Evolutionary conservation across 2,888 invertebrate species (phyloP).

Genomic region (Autographa gamma): DNA sequence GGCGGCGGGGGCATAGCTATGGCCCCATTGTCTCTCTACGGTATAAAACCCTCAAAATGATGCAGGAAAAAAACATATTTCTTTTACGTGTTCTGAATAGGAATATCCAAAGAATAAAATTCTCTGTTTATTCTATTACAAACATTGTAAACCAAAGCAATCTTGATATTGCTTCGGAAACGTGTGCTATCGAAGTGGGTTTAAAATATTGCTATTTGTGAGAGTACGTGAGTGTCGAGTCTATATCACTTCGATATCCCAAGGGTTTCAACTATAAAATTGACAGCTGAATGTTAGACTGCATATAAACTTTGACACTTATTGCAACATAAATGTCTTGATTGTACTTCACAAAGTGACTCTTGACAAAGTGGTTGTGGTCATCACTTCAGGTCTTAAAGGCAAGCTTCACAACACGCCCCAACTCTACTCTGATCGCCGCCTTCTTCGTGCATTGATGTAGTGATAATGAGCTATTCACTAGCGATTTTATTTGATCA

Average conservation of each 20-base stretch:
- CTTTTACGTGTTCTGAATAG: too few relatives aligned
- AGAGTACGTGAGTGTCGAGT: neutral
- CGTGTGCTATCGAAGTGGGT: neutral
- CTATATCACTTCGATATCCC: neutral
- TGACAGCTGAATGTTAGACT: neutral
- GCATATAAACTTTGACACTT: neutral
- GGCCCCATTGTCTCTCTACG: too few relatives aligned
- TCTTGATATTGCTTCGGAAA: conserved; percentile 1
- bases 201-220: conserved; percentile 5
- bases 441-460: too few relatives aligned
- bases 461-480: too few relatives aligned
- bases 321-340: neutral
- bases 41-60: too few relatives aligned
- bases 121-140: neutral
- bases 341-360: neutral
- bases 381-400: too few relatives aligned
- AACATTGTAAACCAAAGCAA: neutral
- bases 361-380: too few relatives aligned
- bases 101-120: neutral
- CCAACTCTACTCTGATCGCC: too few relatives aligned
- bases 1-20: too few relatives aligned
- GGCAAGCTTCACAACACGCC: too few relatives aligned
- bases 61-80: too few relatives aligned
- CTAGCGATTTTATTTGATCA: too few relatives aligned
- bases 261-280: neutral